Percentiles rank a stretch among this genome's conserved stretches.
Evolutionary conservation across 2,888 invertebrate genomes (phyloP).

Genomic region (Lasioglossum calceatum): DNA sequence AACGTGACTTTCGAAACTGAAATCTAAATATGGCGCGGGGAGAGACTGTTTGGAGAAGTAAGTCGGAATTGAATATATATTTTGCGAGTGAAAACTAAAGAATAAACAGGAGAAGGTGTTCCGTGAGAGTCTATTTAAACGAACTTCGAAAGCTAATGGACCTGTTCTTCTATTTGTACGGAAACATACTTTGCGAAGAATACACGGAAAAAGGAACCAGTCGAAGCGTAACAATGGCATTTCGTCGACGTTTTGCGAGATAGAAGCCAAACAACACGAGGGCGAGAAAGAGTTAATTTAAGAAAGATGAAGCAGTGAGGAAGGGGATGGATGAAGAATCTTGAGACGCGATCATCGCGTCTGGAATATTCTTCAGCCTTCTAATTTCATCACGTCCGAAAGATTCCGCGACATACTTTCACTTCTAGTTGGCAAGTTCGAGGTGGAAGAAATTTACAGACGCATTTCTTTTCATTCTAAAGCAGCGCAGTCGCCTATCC

Average conservation of each 20-base stretch:
- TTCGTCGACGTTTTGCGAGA: slow-evolving; percentile 47
- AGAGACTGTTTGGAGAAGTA: neutral
- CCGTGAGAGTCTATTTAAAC: neutral
- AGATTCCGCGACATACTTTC: slow-evolving; percentile 56
- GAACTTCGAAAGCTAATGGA: slow-evolving; percentile 25
- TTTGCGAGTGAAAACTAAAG: neutral
- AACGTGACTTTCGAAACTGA: neutral
- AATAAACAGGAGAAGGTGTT: neutral
- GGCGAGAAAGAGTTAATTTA: slow-evolving; percentile 44
- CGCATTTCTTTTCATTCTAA: slow-evolving; percentile 10
- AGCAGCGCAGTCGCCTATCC: neutral
- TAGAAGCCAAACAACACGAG: slow-evolving; percentile 34
- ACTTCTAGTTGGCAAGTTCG: slow-evolving; percentile 38
- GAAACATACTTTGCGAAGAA: slow-evolving; percentile 1
- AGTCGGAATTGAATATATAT: neutral
- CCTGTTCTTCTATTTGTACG: slow-evolving; percentile 8
- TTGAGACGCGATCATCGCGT: slow-evolving; percentile 51
- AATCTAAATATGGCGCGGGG: neutral
- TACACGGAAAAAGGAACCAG: slow-evolving; percentile 10
- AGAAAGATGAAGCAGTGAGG: slow-evolving; percentile 48
- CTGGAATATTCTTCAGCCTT: slow-evolving; percentile 62
- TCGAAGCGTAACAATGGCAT: slow-evolving; percentile 49
- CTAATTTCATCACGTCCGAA: slow-evolving; percentile 67
- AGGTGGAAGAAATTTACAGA: slow-evolving; percentile 19
- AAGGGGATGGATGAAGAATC: slow-evolving; percentile 59